A percentile compares a stretch with the other conserved stretches of the same genome.
Conservation (phyloP, 2,113 vertebrate species). For the Phaethon lepturus region DNA sequence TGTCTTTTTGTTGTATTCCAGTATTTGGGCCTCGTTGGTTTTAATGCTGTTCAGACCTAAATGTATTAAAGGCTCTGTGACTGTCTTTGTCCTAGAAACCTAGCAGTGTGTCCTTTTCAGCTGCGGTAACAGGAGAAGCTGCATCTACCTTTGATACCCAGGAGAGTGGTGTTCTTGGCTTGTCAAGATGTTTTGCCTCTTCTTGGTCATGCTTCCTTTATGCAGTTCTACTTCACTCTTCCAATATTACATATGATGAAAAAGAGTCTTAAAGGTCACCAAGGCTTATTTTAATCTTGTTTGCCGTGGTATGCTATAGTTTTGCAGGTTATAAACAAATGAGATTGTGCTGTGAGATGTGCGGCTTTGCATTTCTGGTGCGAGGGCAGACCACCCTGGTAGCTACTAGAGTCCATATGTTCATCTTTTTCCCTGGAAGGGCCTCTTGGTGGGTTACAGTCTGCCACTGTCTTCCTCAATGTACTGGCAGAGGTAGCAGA, state of each 20-base stretch:
- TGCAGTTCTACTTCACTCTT: not conserved
- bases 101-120: not conserved
- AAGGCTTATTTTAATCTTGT: not conserved
- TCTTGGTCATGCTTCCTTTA: not conserved
- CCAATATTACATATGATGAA: no score
- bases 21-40: not conserved
- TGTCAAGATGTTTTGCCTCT: not conserved
- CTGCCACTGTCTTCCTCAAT: not conserved
- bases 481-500: not conserved
- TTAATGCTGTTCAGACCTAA: not conserved
- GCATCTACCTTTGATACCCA: not conserved
- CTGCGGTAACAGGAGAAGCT: not conserved
- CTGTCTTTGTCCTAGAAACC: not conserved
- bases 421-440: not conserved
- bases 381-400: not conserved
- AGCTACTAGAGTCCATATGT: not conserved
- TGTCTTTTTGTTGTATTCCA: not conserved
- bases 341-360: not conserved
- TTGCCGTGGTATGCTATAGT: not conserved
- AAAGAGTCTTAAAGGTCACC: not conserved
- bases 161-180: not conserved
- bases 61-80: not conserved
- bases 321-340: not conserved
- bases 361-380: not conserved
- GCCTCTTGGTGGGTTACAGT: not conserved